phyloP scores from a whole-genome alignment of 2,888 invertebrate species.

The Leucophora obtusa region DNA sequence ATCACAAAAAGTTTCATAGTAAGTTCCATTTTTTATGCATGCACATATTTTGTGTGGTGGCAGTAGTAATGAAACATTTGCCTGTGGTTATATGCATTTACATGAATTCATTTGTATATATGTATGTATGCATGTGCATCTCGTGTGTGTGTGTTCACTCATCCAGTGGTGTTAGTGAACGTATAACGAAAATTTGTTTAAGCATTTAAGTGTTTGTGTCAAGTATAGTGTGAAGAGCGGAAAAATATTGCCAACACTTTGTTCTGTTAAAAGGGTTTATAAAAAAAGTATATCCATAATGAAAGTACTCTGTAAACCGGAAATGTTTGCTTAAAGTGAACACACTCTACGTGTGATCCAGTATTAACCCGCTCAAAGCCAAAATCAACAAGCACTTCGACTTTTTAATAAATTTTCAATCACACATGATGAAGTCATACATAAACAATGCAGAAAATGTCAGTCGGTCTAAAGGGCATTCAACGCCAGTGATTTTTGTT shows the following conservation, averaged over 20 bases:
- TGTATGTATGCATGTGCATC: neutral
- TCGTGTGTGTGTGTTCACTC: neutral
- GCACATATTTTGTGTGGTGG: neutral
- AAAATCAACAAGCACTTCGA: slow-evolving; percentile 33
- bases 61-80: slow-evolving; percentile 52
- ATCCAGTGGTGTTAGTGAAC: neutral
- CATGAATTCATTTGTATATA: neutral
- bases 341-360: slow-evolving; percentile 14
- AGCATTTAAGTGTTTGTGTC: slow-evolving; percentile 16
- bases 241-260: slow-evolving; percentile 59
- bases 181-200: too few relatives aligned
- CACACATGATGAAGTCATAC: too few relatives aligned
- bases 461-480: too few relatives aligned
- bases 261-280: slow-evolving; percentile 36
- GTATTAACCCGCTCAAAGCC: slow-evolving; percentile 44
- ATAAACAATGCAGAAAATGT: too few relatives aligned
- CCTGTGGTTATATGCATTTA: slow-evolving; percentile 42
- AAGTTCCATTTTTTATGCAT: neutral
- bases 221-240: slow-evolving; percentile 50
- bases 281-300: neutral
- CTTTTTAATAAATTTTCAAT: neutral
- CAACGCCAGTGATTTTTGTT: too few relatives aligned
- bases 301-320: slow-evolving; percentile 37
- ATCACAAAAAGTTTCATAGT: neutral
- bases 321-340: slow-evolving; percentile 50